Base-by-base conservation (phyloP, 2,888 invertebrate genomes). In the Aplocera efformata region DNA sequence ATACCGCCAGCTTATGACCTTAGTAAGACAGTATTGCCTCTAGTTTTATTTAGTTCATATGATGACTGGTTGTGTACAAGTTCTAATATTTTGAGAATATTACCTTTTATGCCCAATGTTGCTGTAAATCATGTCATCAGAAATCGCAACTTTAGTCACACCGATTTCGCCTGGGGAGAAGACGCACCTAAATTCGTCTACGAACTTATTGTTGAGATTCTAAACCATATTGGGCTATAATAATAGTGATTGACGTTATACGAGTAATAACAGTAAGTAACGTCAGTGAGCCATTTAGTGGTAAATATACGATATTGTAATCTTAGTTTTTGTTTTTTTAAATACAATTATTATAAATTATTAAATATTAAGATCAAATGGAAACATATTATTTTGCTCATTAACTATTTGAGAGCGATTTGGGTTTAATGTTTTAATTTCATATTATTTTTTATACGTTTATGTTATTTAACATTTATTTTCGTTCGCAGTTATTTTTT, bases 91-190 rank as follows among this genome's bases (percentile, higher is more conserved):
- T 10, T 46, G 1, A 68, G 35, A 20, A 42, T 76, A 24, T 5
- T 63, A 5, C 33, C 49, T 0, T 23, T 57, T 1, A 38, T 78
- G 3, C 56, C 58, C 1, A 56, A 61, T n/a, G 42, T 59, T 5
- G 38, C 52, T 6, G 25, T 47, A 5, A 63, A 74, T 29, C 63
- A 66, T 22, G 40, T 63, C 2, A 52, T 77, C 4, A 55, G 45
- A 21, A 45, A 36, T 3, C 8, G 42, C 0, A 43, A 58, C 8
- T 77, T 78, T 27, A 59, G 60, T 10, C 77, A 79, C 26, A 61
- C 63, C 2, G 72, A 75, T 48, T 78, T 77, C 42, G 17, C 74
- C 13, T 72, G 65, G 62, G 61, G 58, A 8, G 50, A 57, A n/a
- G 48, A 63, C 1, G 68, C 68, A 1, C 42, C 57, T 1, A 10